These are phyloP conservation scores for Drosophila mettleri DNA, from an alignment of 2,888 invertebrate species.

Conservation along the genomic window DNA sequence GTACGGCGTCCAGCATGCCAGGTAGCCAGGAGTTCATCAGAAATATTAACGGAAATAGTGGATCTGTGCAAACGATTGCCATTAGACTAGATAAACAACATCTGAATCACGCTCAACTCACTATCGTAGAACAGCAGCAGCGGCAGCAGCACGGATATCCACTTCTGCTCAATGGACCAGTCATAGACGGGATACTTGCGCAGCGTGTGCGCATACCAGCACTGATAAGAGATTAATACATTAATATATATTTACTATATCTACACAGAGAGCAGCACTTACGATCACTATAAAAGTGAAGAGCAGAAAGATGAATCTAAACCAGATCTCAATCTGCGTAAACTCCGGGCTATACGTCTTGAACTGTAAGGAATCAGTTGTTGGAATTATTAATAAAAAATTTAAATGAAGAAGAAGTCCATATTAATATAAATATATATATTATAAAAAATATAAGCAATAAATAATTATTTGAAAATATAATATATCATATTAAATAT, in stretches of 20 bases:
- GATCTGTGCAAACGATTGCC: slow-evolving; percentile 88
- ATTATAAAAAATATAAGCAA: no score
- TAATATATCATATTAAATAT: no score
- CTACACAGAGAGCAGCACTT: slow-evolving; percentile 83
- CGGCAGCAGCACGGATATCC: slow-evolving; percentile 95
- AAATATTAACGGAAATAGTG: slow-evolving; percentile 95
- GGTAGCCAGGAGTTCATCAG: slow-evolving; percentile 95
- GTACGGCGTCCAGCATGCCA: slow-evolving; percentile 95
- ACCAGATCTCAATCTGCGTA: slow-evolving; percentile 99
- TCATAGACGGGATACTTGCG: slow-evolving; percentile 94
- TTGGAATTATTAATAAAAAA: no score
- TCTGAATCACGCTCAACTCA: slow-evolving; percentile 85
- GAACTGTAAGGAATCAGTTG: slow-evolving; percentile 88
- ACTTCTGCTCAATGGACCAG: slow-evolving; percentile 99
- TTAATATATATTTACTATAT: background rate
- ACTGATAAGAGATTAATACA: slow-evolving; percentile 86
- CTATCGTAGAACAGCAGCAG: slow-evolving; percentile 96
- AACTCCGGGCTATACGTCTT: slow-evolving; percentile 98
- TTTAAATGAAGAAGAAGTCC: no score
- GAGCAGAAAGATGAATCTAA: slow-evolving; percentile 95
- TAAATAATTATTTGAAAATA: no score
- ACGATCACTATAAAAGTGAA: slow-evolving; percentile 94
- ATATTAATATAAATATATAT: no score
- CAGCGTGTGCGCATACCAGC: slow-evolving; percentile 96
- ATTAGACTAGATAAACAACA: background rate